Percentiles rank a stretch among this genome's conserved stretches.
phyloP scores from a whole-genome alignment of 2,797 vertebrate genomes.

The Thalassophryne amazonica region DNA sequence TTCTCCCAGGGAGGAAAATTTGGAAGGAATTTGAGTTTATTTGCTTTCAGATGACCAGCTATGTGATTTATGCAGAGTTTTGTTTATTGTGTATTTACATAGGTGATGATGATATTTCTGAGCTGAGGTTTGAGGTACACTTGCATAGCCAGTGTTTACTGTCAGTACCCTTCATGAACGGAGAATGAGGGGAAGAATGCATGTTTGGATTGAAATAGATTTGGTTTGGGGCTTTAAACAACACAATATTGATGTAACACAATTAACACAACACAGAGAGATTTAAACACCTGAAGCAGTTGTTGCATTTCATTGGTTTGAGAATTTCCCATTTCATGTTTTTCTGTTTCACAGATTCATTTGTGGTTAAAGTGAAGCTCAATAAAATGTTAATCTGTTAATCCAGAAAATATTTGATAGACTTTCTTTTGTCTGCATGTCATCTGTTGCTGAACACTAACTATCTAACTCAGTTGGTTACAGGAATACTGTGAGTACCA shows the following conservation, averaged over 20 bases:
- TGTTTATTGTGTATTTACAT: conserved; percentile 58
- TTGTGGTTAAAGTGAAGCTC: too few relatives aligned
- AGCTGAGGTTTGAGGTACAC: conserved; percentile 36
- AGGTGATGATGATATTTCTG: conserved; percentile 34
- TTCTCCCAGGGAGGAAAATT: conserved; percentile 31
- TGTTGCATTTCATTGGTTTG: too few relatives aligned
- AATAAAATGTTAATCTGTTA: too few relatives aligned
- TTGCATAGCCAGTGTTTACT: conserved; percentile 22
- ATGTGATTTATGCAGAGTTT: conserved; percentile 46
- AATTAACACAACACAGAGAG: not conserved
- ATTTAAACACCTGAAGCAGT: not conserved
- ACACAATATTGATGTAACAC: not conserved
- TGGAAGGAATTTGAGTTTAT: conserved; percentile 51
- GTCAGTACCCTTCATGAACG: not conserved
- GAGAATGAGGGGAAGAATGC: conserved; percentile 1
- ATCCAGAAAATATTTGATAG: too few relatives aligned
- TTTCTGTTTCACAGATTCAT: too few relatives aligned
- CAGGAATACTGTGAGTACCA: conserved; percentile 22
- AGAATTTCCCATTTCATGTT: too few relatives aligned
- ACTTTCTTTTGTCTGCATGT: too few relatives aligned
- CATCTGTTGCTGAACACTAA: too few relatives aligned
- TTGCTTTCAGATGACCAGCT: conserved; percentile 53
- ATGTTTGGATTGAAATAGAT: not conserved
- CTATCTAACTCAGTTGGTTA: too few relatives aligned
- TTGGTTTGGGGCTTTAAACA: not conserved